Evolutionary conservation across 2,113 vertebrate genomes (phyloP), one percentile per base, ranked within the genome.

Genomic region (Ctenodactylus gundi): DNA sequence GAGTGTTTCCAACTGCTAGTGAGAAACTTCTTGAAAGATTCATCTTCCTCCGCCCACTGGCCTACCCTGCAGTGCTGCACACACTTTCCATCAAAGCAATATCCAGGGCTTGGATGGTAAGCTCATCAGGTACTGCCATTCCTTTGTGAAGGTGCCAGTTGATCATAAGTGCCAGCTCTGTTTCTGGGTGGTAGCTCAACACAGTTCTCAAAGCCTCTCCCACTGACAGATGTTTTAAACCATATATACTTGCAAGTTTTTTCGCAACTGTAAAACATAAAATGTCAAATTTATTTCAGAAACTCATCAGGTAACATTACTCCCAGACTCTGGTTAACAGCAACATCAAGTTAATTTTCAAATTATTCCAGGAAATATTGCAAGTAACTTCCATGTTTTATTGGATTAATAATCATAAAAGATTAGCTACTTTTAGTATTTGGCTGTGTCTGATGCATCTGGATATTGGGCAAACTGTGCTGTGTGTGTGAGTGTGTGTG

Each of bases 51-150:
- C 4, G 3, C 21, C 27, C 4, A 0, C 4, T 83, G n/a, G 15
- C 97, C 94, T 97, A 99, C 98, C 98, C 98, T 0, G 95, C 55
- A 6, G 97, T 98, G 68, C 94, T 98, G 95, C 99, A 99, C 46
- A 96, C 68, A 0, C 97, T 96, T 70, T 98, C 98, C 99, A 99
- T 98, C 94, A 99, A 97, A 25, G 97, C 97, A 93, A 98, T 97
- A 85, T 99, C 98, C 75, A 99, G 97, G 97, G 99, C 99, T 94
- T 98, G 98, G 93, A 99, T 46, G 41, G 98, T 98, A 97, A 99
- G 97, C 88, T 99, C 98, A 76, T 99, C 99, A 23, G 99, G 99
- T 6, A 98, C 98, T 0, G 97, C 95, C 80, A 97, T 94, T 70
- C 99, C 99, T 95, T 98, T 98, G 21, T 97, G 95, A 90, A 99